Evolutionary conservation across 2,113 vertebrate species (phyloP).

Genomic region (Macroglossus sobrinus): DNA sequence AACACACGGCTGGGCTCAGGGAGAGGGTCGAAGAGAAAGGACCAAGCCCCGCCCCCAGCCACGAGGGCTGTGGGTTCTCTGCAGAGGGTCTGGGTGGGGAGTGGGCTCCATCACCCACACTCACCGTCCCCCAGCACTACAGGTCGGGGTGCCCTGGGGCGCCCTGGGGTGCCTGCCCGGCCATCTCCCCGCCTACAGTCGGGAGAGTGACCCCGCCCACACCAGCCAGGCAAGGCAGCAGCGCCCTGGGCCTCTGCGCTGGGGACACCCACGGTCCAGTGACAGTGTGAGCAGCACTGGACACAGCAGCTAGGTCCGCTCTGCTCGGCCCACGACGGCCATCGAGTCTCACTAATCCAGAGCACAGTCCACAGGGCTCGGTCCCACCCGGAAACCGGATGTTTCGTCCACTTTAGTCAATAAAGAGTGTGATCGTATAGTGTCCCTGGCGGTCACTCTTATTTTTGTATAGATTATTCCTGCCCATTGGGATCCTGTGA

Average conservation of each 20-base stretch:
- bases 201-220: accelerated
- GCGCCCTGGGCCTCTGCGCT: accelerated
- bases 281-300: accelerated
- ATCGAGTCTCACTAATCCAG: accelerated
- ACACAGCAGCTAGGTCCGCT: accelerated
- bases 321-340: accelerated
- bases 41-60: accelerated
- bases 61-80: accelerated
- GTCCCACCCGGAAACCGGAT: too few species aligned
- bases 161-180: accelerated
- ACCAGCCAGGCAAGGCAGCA: accelerated
- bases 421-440: accelerated
- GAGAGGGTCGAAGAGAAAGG: neutral
- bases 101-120: neutral
- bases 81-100: neutral
- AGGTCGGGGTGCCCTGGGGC: neutral
- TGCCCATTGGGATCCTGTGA: neutral
- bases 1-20: neutral
- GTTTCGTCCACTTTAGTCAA: neutral
- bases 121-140: accelerated
- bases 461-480: neutral
- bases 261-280: accelerated
- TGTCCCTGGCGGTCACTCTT: accelerated
- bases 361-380: neutral
- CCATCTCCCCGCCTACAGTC: accelerated